Evolutionary conservation across 2,797 vertebrate genomes (phyloP), one percentile per base, ranked within the genome.

Genomic region (Anguilla marmorata): DNA sequence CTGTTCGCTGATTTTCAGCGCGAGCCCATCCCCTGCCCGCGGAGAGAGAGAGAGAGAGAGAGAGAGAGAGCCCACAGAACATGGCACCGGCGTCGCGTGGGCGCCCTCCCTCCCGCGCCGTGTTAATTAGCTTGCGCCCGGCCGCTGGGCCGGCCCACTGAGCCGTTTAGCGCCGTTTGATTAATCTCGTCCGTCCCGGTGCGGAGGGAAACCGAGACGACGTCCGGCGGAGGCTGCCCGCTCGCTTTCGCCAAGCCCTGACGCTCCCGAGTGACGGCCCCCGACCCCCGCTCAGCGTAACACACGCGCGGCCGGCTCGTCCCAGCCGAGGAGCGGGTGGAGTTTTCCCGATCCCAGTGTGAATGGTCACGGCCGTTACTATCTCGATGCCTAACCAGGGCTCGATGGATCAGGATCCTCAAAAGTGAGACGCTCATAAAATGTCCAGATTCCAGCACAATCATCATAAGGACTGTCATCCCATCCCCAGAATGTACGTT

Each of bases 81-180:
- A 54, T 79, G 83, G 92, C 69, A 89, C 91, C 90, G 90, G 90
- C 88, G 63, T 87, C 94, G 90, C 90, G 87, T 87, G 91, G 90
- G 90, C 89, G 89, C 48, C 94, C 89, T 90, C 90, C 84, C 89
- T 91, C 92, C 93, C 92, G 93, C 94, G 91, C 91, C 91, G 92
- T 94, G 92, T 94, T 95, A 95, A 96, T 95, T 95, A 96, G 93
- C 90, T 93, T 92, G 91, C 91, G 90, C 94, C 93, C 90, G 91
- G 89, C 93, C 93, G 90, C 92, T 21, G 90, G 92, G 94, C 91
- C 4, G 91, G 92, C 93, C 93, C 80, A 92, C 92, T 69, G 92
- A 94, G 93, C 91, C 92, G 93, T 91, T 95, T 95, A 95, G 93
- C 93, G 89, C 93, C 89, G 92, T 87, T 92, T 92, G 94, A 95